A percentile compares a stretch with the other conserved stretches of the same genome.
Conservation (phyloP, 1,140 invertebrate species). For the Atta texana region DNA sequence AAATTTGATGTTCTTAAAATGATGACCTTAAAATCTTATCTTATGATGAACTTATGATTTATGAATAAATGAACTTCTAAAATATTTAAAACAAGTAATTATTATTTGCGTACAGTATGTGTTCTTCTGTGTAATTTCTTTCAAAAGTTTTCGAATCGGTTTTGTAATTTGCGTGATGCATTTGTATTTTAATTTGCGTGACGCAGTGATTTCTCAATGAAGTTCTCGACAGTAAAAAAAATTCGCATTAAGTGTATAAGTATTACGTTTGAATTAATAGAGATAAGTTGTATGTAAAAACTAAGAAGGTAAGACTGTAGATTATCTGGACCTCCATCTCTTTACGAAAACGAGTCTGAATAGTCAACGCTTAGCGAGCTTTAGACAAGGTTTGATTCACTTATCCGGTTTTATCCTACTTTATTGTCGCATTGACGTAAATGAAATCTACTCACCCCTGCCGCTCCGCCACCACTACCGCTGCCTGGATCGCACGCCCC, state of each 20-base stretch:
- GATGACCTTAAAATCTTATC: no score
- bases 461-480: conserved; percentile 85
- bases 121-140: not conserved
- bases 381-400: not conserved
- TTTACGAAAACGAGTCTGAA: not conserved
- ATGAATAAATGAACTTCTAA: no score
- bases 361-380: not conserved
- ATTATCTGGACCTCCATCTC: not conserved
- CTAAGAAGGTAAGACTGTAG: not conserved
- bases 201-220: not conserved
- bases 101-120: no score
- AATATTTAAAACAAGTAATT: no score
- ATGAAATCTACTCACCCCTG: conserved; percentile 79
- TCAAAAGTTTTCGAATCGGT: not conserved
- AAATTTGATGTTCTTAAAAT: no score
- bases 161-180: not conserved
- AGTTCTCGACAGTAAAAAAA: not conserved
- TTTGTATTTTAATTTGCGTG: not conserved
- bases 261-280: not conserved
- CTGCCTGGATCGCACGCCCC: conserved; percentile 83
- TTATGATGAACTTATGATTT: no score
- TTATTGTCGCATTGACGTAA: conserved; percentile 22
- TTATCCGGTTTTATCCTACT: not conserved
- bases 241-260: not conserved
- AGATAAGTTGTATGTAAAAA: not conserved